Conservation (phyloP, 2,113 vertebrate genomes). For the Nyctereutes procyonoides region DNA sequence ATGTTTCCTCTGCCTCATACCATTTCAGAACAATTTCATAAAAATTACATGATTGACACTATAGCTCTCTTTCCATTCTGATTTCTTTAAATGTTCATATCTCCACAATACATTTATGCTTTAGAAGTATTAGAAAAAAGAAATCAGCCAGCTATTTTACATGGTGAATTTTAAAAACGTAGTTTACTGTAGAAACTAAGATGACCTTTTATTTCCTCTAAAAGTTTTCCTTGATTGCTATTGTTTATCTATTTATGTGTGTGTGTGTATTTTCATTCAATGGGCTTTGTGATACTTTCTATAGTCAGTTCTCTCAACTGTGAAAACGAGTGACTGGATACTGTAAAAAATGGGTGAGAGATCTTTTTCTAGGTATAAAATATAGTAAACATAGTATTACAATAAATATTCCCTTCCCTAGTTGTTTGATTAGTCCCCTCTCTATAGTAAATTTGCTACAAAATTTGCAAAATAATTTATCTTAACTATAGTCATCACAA, state of each 20-base stretch:
- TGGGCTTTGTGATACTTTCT: background rate
- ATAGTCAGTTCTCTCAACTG: background rate
- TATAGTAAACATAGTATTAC: background rate
- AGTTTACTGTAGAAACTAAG: background rate
- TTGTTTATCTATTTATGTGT: background rate
- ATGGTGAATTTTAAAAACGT: conserved; percentile 66
- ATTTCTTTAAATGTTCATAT: conserved; percentile 80
- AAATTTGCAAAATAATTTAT: background rate
- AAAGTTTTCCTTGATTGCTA: background rate
- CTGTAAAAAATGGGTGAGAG: background rate
- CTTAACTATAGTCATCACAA: background rate
- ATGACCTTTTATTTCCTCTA: conserved; percentile 42
- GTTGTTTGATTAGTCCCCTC: background rate
- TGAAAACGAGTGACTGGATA: background rate
- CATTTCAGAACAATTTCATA: conserved; percentile 82
- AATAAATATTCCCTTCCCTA: background rate
- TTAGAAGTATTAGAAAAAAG: conserved; percentile 77
- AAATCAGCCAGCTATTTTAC: conserved; percentile 54
- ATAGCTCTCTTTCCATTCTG: conserved; percentile 70
- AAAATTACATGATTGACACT: conserved; percentile 81
- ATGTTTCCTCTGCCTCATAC: conserved; percentile 66
- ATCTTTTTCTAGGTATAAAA: background rate
- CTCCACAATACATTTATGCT: conserved; percentile 67
- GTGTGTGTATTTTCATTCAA: conserved; percentile 21
- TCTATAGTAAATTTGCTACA: background rate